A percentile compares a stretch with the other conserved stretches of the same genome.
Evolutionary conservation across 2,888 invertebrate genomes (phyloP).

Genomic region (Achlya flavicornis): DNA sequence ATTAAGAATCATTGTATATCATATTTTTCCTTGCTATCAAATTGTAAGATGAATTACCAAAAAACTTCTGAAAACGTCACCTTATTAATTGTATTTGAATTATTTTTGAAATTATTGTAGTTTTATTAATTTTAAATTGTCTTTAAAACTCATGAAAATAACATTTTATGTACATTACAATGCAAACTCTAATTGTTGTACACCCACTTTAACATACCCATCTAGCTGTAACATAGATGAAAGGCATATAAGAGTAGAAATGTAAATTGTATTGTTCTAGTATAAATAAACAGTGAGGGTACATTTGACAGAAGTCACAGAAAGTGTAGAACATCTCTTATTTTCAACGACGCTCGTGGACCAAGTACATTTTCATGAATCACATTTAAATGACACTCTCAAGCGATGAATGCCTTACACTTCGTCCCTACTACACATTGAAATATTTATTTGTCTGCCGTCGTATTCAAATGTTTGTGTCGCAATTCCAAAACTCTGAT

Average conservation of each 20-base stretch:
- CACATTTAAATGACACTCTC: conserved; percentile 58
- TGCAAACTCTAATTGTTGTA: neutral
- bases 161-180: neutral
- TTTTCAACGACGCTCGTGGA: conserved; percentile 23
- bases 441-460: conserved; percentile 59
- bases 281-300: conserved; percentile 1
- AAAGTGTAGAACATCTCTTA: conserved; percentile 33
- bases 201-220: neutral
- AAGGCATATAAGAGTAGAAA: neutral
- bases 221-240: neutral
- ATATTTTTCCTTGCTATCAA: too few relatives aligned
- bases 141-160: neutral
- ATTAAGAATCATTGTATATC: too few relatives aligned
- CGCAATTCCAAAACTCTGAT: conserved; percentile 28
- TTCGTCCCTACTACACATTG: conserved; percentile 42
- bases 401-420: conserved; percentile 56
- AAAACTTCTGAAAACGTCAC: too few relatives aligned
- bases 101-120: too few relatives aligned
- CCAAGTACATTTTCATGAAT: conserved; percentile 57
- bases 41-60: too few relatives aligned
- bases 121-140: too few relatives aligned
- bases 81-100: too few relatives aligned
- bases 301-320: conserved; percentile 1
- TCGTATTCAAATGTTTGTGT: conserved; percentile 43
- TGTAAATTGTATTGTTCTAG: neutral